Base-by-base conservation (phyloP, 2,113 vertebrate species). In the Taxidea taxus region DNA sequence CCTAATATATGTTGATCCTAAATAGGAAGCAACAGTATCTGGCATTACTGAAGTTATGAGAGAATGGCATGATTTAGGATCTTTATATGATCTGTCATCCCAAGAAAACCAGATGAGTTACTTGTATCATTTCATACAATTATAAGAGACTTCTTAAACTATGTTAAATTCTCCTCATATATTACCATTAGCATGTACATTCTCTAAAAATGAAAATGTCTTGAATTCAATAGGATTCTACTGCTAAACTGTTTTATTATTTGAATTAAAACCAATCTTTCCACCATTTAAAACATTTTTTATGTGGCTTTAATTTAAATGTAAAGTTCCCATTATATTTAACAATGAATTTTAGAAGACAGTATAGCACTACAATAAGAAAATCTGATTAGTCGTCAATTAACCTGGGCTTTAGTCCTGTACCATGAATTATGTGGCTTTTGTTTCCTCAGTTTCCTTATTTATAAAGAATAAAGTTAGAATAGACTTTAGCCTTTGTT, bases 181-280 rank as follows among this genome's bases (percentile, higher is more conserved):
- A 86, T 91, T 91, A 93, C 78, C 72, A 95, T 70, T 75, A 87
- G 62, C 4, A 93, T 64, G 18, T 10, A 84, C 44, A 83, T 86
- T 94, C 70, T 78, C 74, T 87, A 95, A 94, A 96, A 96, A 94
- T 42, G 91, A 97, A 95, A 96, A 93, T 72, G 39, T 60, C 93
- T 88, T 93, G 34, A 84, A 97, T 95, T 87, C 88, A 95, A 74
- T 18, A 58, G 21, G 31, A 96, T 82, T 85, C 85, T 75, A 96
- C 13, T 60, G 20, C 37, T 82, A 90, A 91, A 78, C 10, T 96
- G 34, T 84, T 96, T 87, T 37, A 90, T 44, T 64, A 74, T 47
- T 25, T 92, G 44, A 97, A 94, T 90, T 95, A 90, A 97, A 96
- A 83, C n/a, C 31, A 90, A 90, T 37, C 68, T 94, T 95, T 90